Base-by-base conservation (phyloP, 2,888 invertebrate genomes). In the Pharmacophagus antenor region DNA sequence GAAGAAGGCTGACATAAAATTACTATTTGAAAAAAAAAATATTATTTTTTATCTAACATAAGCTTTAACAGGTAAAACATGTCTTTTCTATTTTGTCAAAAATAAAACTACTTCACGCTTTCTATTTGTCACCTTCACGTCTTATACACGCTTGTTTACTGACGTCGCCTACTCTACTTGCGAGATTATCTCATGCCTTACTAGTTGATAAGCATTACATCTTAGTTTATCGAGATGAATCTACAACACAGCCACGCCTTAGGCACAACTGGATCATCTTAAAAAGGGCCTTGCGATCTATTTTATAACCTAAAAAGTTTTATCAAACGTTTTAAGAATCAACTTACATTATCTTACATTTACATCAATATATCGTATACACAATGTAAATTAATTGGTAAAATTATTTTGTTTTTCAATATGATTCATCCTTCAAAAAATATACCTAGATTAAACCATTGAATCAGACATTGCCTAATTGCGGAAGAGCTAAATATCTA, bases 131-230 rank as follows among this genome's bases (percentile, higher is more conserved):
- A 10, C 8, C 15, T 21, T 8, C 12, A 47, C 8, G 31, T 22
- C 15, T 56, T 18, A 18, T 23, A 2, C 48, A 22, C n/a, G 48
- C 48, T 21, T 47, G 10, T 2, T 47, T 12, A 21, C 5, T 44
- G n/a, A 7, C 18, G 18, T 18, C 42, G 18, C 10, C 17, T 17
- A 18, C 42, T 18, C 10, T 18, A 44, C 42, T 20, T n/a, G 42
- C 18, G 10, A 44, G 42, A 44, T 44, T 44, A 44, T 44, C 42
- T 44, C 22, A 20, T 25, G 8, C 25, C 20, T 50, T 21, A 50
- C 42, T 42, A n/a, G 37, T 21, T 54, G 31, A 44, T n/a, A n/a
- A n/a, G n/a, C 12, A 23, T 25, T 44, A 52, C 51, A 52, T 44
- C 23, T 52, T 46, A 0, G 22, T 42, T 42, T 41, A 42, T 51